phyloP scores from a whole-genome alignment of 2,113 vertebrate genomes.

The Gopherus evgoodei region DNA sequence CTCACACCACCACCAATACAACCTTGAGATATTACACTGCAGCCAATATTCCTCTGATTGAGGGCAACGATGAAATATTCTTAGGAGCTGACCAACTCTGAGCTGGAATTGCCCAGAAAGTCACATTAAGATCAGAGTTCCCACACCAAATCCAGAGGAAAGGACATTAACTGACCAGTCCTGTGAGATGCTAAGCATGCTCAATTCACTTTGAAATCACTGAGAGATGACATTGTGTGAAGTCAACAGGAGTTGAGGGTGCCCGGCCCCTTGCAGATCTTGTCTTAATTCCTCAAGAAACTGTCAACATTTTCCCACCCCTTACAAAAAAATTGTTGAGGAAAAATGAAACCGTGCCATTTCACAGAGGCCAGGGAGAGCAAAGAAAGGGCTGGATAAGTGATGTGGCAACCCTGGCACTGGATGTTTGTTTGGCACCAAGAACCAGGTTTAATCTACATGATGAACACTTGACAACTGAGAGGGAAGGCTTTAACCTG shows the following conservation, averaged over 20 bases:
- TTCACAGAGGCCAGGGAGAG: background rate
- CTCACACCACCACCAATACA: slow-evolving; percentile 48
- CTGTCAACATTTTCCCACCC: background rate
- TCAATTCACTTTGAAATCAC: background rate
- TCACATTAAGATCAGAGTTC: background rate
- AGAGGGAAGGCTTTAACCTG: background rate
- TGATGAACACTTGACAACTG: background rate
- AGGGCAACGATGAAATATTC: slow-evolving; percentile 55
- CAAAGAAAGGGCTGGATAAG: background rate
- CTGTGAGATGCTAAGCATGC: background rate
- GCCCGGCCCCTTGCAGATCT: background rate
- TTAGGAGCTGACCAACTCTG: slow-evolving; percentile 19
- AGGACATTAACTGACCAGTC: background rate
- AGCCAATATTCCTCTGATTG: slow-evolving; percentile 26
- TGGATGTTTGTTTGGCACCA: background rate
- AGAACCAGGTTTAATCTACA: background rate
- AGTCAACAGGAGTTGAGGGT: background rate
- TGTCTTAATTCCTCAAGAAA: background rate
- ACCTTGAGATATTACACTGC: background rate
- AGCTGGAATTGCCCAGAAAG: slow-evolving; percentile 14
- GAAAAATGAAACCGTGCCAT: background rate
- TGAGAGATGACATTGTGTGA: background rate
- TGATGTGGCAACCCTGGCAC: background rate
- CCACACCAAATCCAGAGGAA: background rate
- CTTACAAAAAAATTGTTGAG: background rate